Conservation (phyloP, 2,888 invertebrate genomes). For the Protonemura montana region DNA sequence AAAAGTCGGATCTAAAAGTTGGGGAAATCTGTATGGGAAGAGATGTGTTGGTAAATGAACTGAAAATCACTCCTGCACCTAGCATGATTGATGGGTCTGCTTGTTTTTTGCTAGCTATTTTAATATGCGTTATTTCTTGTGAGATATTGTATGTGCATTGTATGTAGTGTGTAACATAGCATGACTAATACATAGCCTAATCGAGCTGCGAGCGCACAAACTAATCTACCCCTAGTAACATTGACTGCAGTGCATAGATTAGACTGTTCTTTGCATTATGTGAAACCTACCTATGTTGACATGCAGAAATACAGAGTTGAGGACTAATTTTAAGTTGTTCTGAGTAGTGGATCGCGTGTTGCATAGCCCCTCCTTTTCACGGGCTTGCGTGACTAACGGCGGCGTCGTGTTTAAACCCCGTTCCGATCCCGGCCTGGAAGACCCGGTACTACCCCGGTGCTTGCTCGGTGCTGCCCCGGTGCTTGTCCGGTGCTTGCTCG, state of each 20-base stretch:
- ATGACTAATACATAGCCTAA: neutral
- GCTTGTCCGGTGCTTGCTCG: no score
- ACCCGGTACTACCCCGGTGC: neutral
- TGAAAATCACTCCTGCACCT: neutral
- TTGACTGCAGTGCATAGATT: neutral
- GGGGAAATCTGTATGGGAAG: neutral
- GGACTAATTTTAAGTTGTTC: neutral
- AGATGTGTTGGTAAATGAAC: neutral
- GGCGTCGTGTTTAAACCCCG: no score
- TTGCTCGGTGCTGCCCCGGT: no score
- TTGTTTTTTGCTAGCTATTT: neutral
- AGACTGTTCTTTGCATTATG: neutral
- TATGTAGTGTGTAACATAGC: neutral
- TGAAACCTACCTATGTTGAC: neutral
- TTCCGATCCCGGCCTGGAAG: no score
- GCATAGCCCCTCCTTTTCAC: neutral
- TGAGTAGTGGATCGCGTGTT: conserved; percentile 18
- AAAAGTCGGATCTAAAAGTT: no score
- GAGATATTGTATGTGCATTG: neutral
- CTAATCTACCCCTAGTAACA: neutral
- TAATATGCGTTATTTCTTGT: neutral
- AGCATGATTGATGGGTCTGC: neutral
- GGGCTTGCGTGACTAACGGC: no score
- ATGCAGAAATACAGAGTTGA: neutral
- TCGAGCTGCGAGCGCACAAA: neutral